Conservation (phyloP, 2,888 invertebrate genomes). For the Chrysotoxum bicinctum region DNA sequence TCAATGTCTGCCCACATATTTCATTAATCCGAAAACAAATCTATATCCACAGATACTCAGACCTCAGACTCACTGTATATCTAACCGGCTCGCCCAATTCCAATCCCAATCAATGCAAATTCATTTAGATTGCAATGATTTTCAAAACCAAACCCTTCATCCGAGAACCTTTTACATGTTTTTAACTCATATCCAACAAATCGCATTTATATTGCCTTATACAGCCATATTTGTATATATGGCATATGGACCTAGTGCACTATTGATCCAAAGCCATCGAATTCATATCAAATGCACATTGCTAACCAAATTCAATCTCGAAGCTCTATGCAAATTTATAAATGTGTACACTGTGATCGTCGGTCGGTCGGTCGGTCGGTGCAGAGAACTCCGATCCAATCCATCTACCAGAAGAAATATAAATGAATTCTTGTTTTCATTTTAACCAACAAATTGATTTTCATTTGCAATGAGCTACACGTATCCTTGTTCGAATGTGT, state of each 20-base stretch:
- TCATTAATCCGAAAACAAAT: constrained; percentile 1
- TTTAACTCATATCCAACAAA: neutral
- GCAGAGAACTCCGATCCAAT: constrained; percentile 17
- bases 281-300: constrained; percentile 55
- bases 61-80: neutral
- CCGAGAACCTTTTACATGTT: neutral
- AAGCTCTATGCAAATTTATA: constrained; percentile 62
- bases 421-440: constrained; percentile 65
- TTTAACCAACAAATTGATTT: constrained; percentile 64
- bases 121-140: constrained; percentile 71
- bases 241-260: constrained; percentile 40
- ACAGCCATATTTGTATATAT: neutral
- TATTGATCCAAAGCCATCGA: constrained; percentile 42
- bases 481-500: neutral
- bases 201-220: neutral
- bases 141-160: constrained; percentile 26
- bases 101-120: constrained; percentile 65
- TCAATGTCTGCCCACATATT: constrained; percentile 21
- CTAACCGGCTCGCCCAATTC: neutral
- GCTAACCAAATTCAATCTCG: constrained; percentile 70
- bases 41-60: neutral
- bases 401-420: constrained; percentile 9
- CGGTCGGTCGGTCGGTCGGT: neutral
- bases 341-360: constrained; percentile 18
- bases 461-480: constrained; percentile 60